Evolutionary conservation across 2,113 vertebrate genomes (phyloP).

Genomic region (Pleuronectes platessa): DNA sequence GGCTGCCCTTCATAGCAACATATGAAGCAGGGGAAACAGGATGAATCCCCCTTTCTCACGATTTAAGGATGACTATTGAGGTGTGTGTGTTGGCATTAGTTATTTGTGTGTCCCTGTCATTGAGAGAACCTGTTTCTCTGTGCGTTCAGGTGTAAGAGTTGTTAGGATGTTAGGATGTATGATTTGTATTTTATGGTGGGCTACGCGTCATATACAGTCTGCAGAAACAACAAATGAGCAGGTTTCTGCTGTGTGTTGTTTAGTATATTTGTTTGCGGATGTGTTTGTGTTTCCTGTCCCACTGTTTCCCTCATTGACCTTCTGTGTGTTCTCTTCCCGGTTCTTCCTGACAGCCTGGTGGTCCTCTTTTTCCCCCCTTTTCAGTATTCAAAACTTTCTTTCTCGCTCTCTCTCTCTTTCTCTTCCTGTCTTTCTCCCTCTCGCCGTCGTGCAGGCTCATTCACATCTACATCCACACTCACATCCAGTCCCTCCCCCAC

Average conservation of each 20-base stretch:
- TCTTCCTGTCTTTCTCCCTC: conserved; percentile 54
- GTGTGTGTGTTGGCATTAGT: neutral
- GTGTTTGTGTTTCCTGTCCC: conserved; percentile 57
- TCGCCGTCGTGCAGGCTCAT: conserved; percentile 55
- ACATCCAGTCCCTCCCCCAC: conserved; percentile 70
- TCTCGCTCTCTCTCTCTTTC: conserved; percentile 15
- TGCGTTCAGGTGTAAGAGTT: conserved; percentile 44
- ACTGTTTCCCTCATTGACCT: conserved; percentile 25
- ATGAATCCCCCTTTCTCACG: neutral
- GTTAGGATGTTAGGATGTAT: conserved; percentile 11
- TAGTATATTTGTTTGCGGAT: conserved; percentile 40
- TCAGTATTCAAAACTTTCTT: conserved; percentile 31
- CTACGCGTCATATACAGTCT: conserved; percentile 7
- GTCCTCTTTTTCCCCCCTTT: conserved; percentile 52
- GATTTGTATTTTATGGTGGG: conserved; percentile 53
- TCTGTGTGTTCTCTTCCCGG: conserved; percentile 54
- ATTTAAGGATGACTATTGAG: too few species aligned
- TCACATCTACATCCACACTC: conserved; percentile 57
- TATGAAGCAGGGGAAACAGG: conserved; percentile 29
- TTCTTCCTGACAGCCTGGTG: conserved; percentile 60
- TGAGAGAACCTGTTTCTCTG: conserved; percentile 16
- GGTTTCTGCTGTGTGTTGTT: conserved; percentile 42
- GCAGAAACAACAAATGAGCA: conserved; percentile 40
- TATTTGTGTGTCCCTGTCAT: conserved; percentile 12
- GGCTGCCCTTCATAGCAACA: conserved; percentile 11